These are phyloP conservation scores for Rhea americana DNA, from an alignment of 2,113 vertebrate species.

Conservation along the genomic window DNA sequence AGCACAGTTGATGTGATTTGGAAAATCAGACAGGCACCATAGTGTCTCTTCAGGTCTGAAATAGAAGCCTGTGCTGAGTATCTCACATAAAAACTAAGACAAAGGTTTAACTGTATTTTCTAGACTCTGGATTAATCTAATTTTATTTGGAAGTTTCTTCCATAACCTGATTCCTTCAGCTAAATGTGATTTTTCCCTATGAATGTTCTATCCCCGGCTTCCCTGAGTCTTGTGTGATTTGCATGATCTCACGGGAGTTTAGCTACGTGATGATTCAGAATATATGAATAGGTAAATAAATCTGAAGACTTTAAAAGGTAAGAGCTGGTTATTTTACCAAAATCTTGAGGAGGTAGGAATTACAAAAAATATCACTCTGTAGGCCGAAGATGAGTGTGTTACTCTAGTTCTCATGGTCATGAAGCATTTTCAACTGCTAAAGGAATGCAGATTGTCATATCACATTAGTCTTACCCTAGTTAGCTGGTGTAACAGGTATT, in stretches of 20 bases:
- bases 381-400: not conserved
- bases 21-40: not conserved
- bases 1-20: not conserved
- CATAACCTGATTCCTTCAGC: not conserved
- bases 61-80: not conserved
- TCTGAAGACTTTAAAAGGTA: not conserved
- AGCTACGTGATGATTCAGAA: not conserved
- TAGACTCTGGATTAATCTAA: not conserved
- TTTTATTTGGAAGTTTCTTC: not conserved
- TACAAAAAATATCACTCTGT: not conserved
- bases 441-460: not conserved
- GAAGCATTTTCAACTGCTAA: not conserved
- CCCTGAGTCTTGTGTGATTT: not conserved
- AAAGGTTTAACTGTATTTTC: not conserved
- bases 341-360: not conserved
- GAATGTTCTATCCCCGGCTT: not conserved
- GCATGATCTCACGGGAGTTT: not conserved
- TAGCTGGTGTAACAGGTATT: not conserved
- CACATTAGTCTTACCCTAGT: not conserved
- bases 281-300: not conserved
- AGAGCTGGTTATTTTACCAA: not conserved
- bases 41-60: not conserved
- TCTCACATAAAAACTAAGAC: not conserved
- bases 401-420: not conserved
- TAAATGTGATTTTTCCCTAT: not conserved